Evolutionary conservation across 2,113 vertebrate genomes (phyloP).

Genomic region (Gallinago undulata): DNA sequence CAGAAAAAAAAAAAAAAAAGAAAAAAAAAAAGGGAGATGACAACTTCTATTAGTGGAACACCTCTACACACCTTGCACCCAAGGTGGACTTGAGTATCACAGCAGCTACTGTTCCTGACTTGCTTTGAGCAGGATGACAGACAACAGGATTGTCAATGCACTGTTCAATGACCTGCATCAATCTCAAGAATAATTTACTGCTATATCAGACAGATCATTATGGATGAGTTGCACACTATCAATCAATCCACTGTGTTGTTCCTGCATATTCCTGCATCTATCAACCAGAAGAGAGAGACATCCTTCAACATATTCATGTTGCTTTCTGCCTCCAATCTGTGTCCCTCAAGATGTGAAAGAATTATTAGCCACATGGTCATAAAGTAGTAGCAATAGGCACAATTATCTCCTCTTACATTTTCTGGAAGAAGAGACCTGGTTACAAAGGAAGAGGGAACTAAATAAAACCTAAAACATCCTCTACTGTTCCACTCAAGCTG

Average conservation of each 20-base stretch:
- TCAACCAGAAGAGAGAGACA: constrained; percentile 53
- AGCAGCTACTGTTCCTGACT: constrained; percentile 32
- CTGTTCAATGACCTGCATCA: constrained; percentile 74
- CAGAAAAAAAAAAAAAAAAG: background rate
- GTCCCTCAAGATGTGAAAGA: constrained; percentile 1
- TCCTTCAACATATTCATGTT: constrained; percentile 28
- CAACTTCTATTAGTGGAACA: background rate
- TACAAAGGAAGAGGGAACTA: background rate
- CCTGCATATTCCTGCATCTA: constrained; percentile 71
- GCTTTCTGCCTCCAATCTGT: constrained; percentile 22
- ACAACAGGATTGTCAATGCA: constrained; percentile 65
- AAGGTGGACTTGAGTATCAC: background rate
- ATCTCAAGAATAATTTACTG: constrained; percentile 73
- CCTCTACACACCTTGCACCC: background rate
- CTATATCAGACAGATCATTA: constrained; percentile 73
- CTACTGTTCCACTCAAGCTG: background rate
- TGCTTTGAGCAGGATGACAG: constrained; percentile 57
- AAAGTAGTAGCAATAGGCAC: background rate
- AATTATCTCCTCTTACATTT: background rate
- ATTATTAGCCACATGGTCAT: background rate
- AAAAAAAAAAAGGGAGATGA: background rate
- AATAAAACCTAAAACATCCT: background rate
- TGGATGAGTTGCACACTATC: constrained; percentile 62
- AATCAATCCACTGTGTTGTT: constrained; percentile 63
- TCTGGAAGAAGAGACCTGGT: background rate